These are phyloP conservation scores for Thera obeliscata DNA, from an alignment of 2,888 invertebrate genomes.

Conservation along the genomic window DNA sequence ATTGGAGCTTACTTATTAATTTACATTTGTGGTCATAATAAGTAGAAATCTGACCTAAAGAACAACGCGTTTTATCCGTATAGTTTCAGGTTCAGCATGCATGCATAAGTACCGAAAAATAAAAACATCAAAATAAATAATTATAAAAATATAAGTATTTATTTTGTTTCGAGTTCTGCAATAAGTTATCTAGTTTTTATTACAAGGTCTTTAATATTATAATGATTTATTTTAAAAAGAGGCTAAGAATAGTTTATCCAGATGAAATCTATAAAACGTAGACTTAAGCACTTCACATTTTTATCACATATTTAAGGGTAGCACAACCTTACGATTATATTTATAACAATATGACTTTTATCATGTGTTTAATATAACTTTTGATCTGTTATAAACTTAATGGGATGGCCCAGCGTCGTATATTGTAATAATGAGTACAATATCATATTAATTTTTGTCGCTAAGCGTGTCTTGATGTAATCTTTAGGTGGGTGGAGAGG, in stretches of 20 bases:
- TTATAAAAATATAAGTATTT: too few relatives aligned
- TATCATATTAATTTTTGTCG: constrained; percentile 56
- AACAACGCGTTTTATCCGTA: too few relatives aligned
- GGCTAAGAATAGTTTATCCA: neutral
- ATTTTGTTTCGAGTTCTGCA: neutral
- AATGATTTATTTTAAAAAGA: neutral
- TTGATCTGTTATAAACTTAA: constrained; percentile 27
- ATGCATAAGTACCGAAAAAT: too few relatives aligned
- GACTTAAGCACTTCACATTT: neutral
- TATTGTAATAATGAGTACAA: constrained; percentile 58
- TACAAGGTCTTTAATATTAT: neutral
- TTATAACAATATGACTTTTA: constrained; percentile 20
- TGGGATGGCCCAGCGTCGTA: constrained; percentile 33
- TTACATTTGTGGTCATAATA: too few relatives aligned
- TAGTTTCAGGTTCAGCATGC: too few relatives aligned
- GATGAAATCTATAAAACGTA: constrained; percentile 1
- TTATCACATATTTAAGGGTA: constrained; percentile 2
- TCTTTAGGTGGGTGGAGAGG: constrained; percentile 37
- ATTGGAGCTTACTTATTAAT: too few relatives aligned
- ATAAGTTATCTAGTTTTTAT: neutral
- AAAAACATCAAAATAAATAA: too few relatives aligned
- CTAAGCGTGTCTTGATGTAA: constrained; percentile 36
- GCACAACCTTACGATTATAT: constrained; percentile 3
- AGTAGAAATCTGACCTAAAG: too few relatives aligned
- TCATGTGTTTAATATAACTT: constrained; percentile 16